Evolutionary conservation across 2,888 invertebrate species (phyloP).

Genomic region (Pocota personata): DNA sequence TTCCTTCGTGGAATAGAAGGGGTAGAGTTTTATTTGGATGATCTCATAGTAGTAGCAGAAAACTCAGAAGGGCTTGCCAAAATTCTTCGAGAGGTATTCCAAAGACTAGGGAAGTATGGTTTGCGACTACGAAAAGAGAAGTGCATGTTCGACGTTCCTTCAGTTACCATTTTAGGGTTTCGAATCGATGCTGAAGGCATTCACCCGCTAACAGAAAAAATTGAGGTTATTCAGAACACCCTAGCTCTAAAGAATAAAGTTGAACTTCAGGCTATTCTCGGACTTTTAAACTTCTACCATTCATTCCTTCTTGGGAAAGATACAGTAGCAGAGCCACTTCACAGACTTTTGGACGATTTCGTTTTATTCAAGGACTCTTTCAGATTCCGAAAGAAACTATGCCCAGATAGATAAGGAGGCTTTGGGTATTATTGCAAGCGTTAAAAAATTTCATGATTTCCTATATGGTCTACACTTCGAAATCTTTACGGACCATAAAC

Average conservation of each 20-base stretch:
- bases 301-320: conserved; percentile 11
- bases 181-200: background rate
- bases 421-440: background rate
- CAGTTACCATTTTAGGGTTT: background rate
- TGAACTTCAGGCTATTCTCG: conserved; percentile 2
- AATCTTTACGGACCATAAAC: too few species aligned
- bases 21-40: conserved; percentile 61
- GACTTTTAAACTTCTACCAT: too few species aligned
- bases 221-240: background rate
- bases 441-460: conserved; percentile 13
- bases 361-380: background rate
- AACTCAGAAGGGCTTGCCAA: conserved; percentile 30
- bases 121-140: background rate
- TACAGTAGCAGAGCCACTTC: conserved; percentile 1
- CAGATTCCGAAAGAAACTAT: background rate
- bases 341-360: background rate
- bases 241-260: background rate
- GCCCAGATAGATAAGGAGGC: conserved; percentile 16
- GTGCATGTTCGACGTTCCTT: too few species aligned
- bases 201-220: background rate
- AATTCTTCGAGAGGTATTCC: conserved; percentile 29
- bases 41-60: conserved; percentile 53
- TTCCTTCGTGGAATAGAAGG: conserved; percentile 45
- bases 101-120: background rate
- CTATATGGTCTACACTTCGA: too few species aligned